Evolutionary conservation across 2,797 vertebrate genomes (phyloP).

Genomic region (Enteromius anoplus): DNA sequence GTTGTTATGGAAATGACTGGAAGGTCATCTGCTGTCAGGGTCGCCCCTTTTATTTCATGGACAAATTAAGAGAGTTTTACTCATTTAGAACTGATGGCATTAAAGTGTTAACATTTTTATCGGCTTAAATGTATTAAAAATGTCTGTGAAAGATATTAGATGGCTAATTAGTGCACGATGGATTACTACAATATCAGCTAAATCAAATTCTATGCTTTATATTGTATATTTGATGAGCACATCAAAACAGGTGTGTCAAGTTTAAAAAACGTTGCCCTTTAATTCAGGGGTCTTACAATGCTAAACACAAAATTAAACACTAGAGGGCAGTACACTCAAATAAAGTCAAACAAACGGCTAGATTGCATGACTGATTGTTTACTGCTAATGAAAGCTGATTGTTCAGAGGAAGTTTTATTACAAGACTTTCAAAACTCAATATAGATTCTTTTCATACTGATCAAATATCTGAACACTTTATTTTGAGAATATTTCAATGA

Average conservation of each 20-base stretch:
- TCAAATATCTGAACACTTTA: not conserved
- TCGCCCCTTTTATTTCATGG: not conserved
- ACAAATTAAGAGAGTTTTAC: not conserved
- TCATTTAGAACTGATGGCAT: not conserved
- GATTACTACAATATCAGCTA: not conserved
- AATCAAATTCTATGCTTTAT: not conserved
- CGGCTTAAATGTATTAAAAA: not conserved
- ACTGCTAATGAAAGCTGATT: not conserved
- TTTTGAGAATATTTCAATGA: not conserved
- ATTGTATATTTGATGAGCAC: not conserved
- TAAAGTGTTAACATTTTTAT: not conserved
- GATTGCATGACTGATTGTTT: not conserved
- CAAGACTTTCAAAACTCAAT: not conserved
- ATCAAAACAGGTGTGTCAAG: not conserved
- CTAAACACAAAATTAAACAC: constrained; percentile 15
- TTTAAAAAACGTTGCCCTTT: too few species aligned
- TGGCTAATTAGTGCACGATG: not conserved
- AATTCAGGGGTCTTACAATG: not conserved
- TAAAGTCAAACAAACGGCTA: not conserved
- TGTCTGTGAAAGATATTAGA: not conserved
- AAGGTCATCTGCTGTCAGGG: constrained; percentile 1
- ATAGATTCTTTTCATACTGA: not conserved
- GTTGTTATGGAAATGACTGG: constrained; percentile 11
- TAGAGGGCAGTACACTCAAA: constrained; percentile 47
- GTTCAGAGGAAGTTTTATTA: not conserved